Evolutionary conservation across 2,888 invertebrate genomes (phyloP), one percentile per base, ranked within the genome.

Genomic region (Stenodera caucasica): DNA sequence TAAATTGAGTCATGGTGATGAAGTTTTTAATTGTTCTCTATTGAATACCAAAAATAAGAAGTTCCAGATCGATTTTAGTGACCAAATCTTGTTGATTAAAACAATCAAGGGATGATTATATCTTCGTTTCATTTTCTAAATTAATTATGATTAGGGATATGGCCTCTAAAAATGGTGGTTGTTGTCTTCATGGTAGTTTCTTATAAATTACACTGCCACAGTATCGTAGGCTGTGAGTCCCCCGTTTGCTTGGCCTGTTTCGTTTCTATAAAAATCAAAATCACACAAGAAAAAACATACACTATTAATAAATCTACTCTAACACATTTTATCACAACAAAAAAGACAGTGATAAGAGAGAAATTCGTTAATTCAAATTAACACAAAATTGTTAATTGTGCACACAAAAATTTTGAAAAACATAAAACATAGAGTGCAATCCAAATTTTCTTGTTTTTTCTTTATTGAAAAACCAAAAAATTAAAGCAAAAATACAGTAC

Each of bases 181-280:
- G 49, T 49, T 53, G 49, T 53, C 55, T 30, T 40, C 33, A 7
- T 26, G 49, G 67, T 52, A 26, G 55, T 54, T 76, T 77, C 81
- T 90, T 91, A 94, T 89, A 94, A 88, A 87, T 94, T 94, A 94
- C 92, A 94, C 94, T 93, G 94, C 94, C 93, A 94, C 91, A 91
- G 94, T 94, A 93, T 94, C 93, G 92, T 94, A 94, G 91, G 94
- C 91, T 92, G 94, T 92, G 92, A 93, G 90, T 91, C 93, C 92
- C 85, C 89, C 86, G 87, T 88, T 89, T 88, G 90, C 88, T 70
- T 87, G 88, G 89, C 85, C 87, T 86, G 91, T 90, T 92, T 94
- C 94, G 91, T 94, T 93, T 93, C 94, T 94, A 84, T 69, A 60
- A 61, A 67, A 71, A 74, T 71, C 69, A 77, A 58, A 21, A 65